Conservation (phyloP, 1,140 invertebrate species). For the Drosophila lacertosa region DNA sequence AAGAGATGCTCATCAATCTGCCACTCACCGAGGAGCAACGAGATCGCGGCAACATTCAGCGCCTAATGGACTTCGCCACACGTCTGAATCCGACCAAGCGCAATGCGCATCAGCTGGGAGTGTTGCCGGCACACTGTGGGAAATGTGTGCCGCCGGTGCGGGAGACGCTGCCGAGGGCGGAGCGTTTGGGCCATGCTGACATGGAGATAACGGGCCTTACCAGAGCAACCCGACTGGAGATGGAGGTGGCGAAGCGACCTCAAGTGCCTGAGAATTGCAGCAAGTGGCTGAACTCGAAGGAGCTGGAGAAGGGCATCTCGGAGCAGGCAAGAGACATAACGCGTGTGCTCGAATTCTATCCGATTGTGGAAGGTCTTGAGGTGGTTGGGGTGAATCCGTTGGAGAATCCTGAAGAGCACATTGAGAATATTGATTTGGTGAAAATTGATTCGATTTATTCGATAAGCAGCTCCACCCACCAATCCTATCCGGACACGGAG, state of each 20-base stretch:
- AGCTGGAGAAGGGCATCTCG: slow-evolving; percentile 44
- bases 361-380: slow-evolving; percentile 57
- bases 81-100: slow-evolving; percentile 56
- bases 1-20: slow-evolving; percentile 62
- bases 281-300: slow-evolving; percentile 55
- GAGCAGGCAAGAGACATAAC: slow-evolving; percentile 38
- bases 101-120: background rate
- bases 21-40: slow-evolving; percentile 43
- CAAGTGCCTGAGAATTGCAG: background rate
- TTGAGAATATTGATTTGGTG: slow-evolving; percentile 23
- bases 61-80: slow-evolving; percentile 60
- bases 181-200: slow-evolving; percentile 1
- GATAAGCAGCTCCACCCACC: slow-evolving; percentile 27
- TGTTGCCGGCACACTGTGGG: slow-evolving; percentile 21
- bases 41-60: slow-evolving; percentile 55
- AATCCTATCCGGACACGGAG: background rate
- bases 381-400: slow-evolving; percentile 45
- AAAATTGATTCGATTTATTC: background rate
- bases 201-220: slow-evolving; percentile 64
- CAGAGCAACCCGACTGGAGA: slow-evolving; percentile 39
- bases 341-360: slow-evolving; percentile 60
- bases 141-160: slow-evolving; percentile 20
- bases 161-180: slow-evolving; percentile 63
- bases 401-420: background rate
- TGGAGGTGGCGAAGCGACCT: background rate